These are phyloP conservation scores for Saccopteryx leptura DNA, from an alignment of 2,113 vertebrate species.

Conservation along the genomic window DNA sequence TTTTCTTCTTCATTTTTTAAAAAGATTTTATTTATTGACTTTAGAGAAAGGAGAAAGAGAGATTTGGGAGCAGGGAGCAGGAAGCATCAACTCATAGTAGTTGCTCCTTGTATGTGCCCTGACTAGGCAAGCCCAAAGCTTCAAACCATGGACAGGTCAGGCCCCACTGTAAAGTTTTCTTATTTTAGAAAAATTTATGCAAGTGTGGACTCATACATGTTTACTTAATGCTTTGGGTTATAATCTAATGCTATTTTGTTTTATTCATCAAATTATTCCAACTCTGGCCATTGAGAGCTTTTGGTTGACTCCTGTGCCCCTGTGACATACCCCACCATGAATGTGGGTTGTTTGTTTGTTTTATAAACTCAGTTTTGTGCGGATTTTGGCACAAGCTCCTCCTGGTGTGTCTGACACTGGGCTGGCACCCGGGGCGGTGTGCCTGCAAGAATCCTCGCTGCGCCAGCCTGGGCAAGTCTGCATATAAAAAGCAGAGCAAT, in stretches of 20 bases:
- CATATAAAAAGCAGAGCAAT: background rate
- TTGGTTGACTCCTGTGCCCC: background rate
- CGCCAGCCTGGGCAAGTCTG: background rate
- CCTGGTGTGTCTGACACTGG: background rate
- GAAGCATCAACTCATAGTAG: no score
- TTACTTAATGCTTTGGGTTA: background rate
- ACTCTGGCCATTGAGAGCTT: background rate
- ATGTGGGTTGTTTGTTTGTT: background rate
- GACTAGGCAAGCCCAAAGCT: no score
- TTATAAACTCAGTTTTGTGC: background rate
- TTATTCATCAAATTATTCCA: background rate
- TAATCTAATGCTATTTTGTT: slow-evolving; percentile 7
- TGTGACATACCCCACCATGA: background rate
- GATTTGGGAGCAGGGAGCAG: no score
- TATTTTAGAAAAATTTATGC: background rate
- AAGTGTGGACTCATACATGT: background rate
- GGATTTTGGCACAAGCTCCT: slow-evolving; percentile 8
- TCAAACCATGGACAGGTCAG: no score
- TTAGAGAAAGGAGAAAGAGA: no score
- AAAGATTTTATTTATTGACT: background rate
- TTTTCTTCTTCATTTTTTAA: background rate
- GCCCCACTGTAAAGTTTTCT: background rate
- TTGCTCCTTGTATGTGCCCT: no score
- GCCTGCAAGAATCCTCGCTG: background rate
- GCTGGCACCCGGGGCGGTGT: background rate